Evolutionary conservation across 2,797 vertebrate species (phyloP).

Genomic region (Pterois miles): DNA sequence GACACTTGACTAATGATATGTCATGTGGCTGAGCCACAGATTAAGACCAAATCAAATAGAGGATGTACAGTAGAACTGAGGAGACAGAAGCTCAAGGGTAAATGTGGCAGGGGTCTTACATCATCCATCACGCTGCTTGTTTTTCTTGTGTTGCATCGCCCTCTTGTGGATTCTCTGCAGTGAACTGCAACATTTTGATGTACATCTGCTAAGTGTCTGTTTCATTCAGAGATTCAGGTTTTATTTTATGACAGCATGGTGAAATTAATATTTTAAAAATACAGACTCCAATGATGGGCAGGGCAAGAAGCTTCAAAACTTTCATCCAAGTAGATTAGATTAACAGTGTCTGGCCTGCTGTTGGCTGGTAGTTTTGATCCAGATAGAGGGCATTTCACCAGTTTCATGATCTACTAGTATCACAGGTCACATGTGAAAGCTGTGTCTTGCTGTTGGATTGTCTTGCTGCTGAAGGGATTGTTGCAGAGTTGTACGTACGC

Average conservation of each 20-base stretch:
- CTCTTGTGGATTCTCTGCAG: constrained; percentile 48
- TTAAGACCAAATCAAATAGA: not conserved
- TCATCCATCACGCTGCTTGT: not conserved
- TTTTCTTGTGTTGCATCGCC: constrained; percentile 43
- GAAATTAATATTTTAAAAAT: not conserved
- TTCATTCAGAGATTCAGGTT: not conserved
- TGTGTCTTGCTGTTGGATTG: too few species aligned
- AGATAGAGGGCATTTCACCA: not conserved
- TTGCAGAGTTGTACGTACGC: not conserved
- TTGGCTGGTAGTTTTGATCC: not conserved
- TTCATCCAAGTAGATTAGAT: not conserved
- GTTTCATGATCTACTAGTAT: not conserved
- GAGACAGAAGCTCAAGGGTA: constrained; percentile 1
- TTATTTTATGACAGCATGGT: not conserved
- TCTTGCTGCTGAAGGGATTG: not conserved
- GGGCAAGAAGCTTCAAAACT: not conserved
- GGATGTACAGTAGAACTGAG: not conserved
- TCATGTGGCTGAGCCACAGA: not conserved
- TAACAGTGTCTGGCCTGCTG: not conserved
- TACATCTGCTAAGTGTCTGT: not conserved
- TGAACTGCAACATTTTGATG: not conserved
- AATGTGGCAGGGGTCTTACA: constrained; percentile 20
- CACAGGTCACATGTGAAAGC: not conserved
- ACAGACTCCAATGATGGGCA: not conserved
- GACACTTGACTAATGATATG: not conserved